These are phyloP conservation scores for Henricia sp. DNA, from an alignment of 53 echinoderm and acorn worm species.

Conservation along the genomic window DNA sequence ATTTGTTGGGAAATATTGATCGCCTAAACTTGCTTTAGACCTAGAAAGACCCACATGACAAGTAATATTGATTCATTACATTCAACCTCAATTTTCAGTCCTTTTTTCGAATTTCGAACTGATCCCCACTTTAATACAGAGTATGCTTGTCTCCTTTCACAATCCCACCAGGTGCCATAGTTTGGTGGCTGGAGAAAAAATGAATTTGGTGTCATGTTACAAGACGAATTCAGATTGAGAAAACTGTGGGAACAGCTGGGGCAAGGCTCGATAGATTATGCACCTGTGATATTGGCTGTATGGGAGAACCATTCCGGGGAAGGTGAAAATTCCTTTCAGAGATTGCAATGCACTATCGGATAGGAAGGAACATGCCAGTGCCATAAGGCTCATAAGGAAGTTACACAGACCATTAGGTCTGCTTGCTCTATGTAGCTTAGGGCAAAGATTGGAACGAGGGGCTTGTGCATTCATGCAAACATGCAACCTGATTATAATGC, in stretches of 20 bases:
- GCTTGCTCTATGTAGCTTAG: background rate
- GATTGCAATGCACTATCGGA: too few relatives aligned
- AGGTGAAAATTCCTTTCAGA: too few relatives aligned
- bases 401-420: constrained; percentile 1
- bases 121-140: too few relatives aligned
- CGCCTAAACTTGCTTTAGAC: too few relatives aligned
- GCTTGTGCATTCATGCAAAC: background rate
- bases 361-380: too few relatives aligned
- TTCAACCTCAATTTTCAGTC: constrained; percentile 19
- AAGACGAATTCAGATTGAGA: constrained; percentile 13
- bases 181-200: background rate
- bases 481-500: constrained; percentile 7
- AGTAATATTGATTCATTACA: constrained; percentile 31
- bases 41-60: too few relatives aligned
- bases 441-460: constrained; percentile 23
- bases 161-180: constrained; percentile 42
- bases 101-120: too few relatives aligned
- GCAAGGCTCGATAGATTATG: too few relatives aligned
- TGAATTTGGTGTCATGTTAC: constrained; percentile 17
- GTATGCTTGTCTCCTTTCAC: background rate
- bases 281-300: too few relatives aligned
- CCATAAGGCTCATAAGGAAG: background rate
- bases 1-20: too few relatives aligned
- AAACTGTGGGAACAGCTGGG: background rate
- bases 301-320: too few relatives aligned